A percentile compares a stretch with the other conserved stretches of the same genome.
These are phyloP conservation scores for Eurytoma californica DNA, from an alignment of 2,888 invertebrate species.

Conservation along the genomic window DNA sequence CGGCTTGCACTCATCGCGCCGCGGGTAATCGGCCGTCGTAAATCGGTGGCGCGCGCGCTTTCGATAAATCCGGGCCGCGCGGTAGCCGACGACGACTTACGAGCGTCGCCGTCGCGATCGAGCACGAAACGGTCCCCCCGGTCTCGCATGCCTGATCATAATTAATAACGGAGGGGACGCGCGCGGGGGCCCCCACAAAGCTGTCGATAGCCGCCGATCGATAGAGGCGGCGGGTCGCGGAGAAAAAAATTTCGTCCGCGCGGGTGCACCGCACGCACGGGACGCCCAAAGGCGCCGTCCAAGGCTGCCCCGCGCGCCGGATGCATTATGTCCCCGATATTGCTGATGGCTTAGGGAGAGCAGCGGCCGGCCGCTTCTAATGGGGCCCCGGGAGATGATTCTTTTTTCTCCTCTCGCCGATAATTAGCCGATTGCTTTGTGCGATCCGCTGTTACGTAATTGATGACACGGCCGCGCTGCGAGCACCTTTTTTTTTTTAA, in stretches of 20 bases:
- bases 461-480: neutral
- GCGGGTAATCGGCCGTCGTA: conserved; percentile 52
- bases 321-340: conserved; percentile 64
- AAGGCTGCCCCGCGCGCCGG: neutral
- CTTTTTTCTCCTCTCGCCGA: neutral
- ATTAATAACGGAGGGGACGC: conserved; percentile 69
- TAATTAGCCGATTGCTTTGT: conserved; percentile 9
- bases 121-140: conserved; percentile 62
- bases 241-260: neutral
- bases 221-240: conserved; percentile 1
- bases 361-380: conserved; percentile 27
- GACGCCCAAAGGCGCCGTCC: too few species aligned
- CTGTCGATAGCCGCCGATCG: conserved; percentile 52
- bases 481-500: neutral
- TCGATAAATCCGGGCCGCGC: conserved; percentile 51
- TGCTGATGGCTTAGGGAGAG: conserved; percentile 66
- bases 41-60: conserved; percentile 26
- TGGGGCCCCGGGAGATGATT: neutral
- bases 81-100: conserved; percentile 62
- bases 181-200: neutral
- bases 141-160: conserved; percentile 73
- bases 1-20: conserved; percentile 28
- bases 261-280: neutral
- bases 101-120: conserved; percentile 64
- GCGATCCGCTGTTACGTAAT: conserved; percentile 43